Evolutionary conservation across 2,113 vertebrate genomes (phyloP), one percentile per base, ranked within the genome.

Genomic region (Nicator chloris): DNA sequence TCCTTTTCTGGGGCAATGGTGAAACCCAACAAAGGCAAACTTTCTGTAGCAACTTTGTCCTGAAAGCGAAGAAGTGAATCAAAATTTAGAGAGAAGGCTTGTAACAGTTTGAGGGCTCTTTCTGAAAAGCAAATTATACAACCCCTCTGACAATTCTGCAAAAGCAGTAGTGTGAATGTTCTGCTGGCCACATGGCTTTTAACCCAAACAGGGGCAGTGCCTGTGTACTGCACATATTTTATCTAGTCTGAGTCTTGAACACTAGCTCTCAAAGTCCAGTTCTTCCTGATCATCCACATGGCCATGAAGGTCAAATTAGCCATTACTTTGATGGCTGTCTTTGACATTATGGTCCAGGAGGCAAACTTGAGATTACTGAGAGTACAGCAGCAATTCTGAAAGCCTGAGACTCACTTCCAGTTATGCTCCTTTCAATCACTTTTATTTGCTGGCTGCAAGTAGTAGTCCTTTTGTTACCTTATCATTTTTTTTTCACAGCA

Each of bases 11-110:
- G 98, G 31, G 97, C 97, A 73, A 99, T 98, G 47, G 99, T 99
- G 98, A 99, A 99, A 65, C 99, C 99, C 97, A 99, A 94, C 90
- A 99, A 98, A 95, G 99, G 99, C 92, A 99, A 98, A 93, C 98
- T 99, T 97, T 99, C 99, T 76, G 98, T 98, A 37, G 99, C 99
- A 66, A 99, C 98, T 90, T 98, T 99, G 96, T 99, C 99, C 99
- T 99, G 97, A 44, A 96, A 97, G 66, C 31, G 64, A 94, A 93
- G 65, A 93, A 92, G 57, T 22, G 42, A 89, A 78, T 13, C 2
- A 56, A 68, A 63, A 22, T 33, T 95, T 73, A 96, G 90, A 89
- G n/a, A 72, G 13, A 22, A 27, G 42, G 64, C 16, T 37, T 68
- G 7, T 44, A 40, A 65, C 2, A 18, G 31, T 54, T 77, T 63